These are phyloP conservation scores for Anthophora plumipes DNA, from an alignment of 2,888 invertebrate genomes.

Conservation along the genomic window DNA sequence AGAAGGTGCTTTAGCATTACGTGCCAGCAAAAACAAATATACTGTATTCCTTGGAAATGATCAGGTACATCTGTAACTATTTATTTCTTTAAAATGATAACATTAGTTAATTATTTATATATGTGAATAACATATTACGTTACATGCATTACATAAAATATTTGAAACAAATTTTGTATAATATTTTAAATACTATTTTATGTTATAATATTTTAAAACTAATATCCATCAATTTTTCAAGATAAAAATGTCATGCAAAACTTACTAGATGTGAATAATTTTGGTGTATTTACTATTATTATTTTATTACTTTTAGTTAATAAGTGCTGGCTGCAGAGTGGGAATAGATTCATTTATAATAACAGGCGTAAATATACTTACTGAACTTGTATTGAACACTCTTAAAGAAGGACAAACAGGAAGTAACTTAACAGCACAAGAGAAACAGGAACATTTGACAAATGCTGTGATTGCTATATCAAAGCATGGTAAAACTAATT, in stretches of 20 bases:
- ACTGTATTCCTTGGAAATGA: conserved; percentile 89
- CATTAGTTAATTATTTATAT: neutral
- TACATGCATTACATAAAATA: too few relatives aligned
- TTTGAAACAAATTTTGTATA: too few relatives aligned
- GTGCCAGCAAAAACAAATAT: conserved; percentile 85
- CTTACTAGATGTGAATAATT: neutral
- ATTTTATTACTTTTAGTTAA: conserved; percentile 85
- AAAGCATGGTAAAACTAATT: conserved; percentile 81
- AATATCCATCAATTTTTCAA: neutral
- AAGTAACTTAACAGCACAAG: conserved; percentile 85
- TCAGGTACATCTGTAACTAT: conserved; percentile 85
- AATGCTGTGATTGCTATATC: conserved; percentile 80
- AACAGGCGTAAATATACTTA: conserved; percentile 89
- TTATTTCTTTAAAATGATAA: neutral
- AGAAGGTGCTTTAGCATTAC: conserved; percentile 88
- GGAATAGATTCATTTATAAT: conserved; percentile 91
- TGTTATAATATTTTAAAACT: too few relatives aligned
- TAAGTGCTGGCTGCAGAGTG: conserved; percentile 88
- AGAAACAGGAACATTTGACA: conserved; percentile 85
- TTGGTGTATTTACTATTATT: neutral
- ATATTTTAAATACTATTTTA: too few relatives aligned
- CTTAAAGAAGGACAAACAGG: conserved; percentile 85
- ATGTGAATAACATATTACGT: too few relatives aligned
- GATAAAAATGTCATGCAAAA: neutral
- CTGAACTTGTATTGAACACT: conserved; percentile 87